Percentiles rank a stretch among this genome's conserved stretches.
Evolutionary conservation across 2,113 vertebrate species (phyloP).

Genomic region (Cichladusa arquata): DNA sequence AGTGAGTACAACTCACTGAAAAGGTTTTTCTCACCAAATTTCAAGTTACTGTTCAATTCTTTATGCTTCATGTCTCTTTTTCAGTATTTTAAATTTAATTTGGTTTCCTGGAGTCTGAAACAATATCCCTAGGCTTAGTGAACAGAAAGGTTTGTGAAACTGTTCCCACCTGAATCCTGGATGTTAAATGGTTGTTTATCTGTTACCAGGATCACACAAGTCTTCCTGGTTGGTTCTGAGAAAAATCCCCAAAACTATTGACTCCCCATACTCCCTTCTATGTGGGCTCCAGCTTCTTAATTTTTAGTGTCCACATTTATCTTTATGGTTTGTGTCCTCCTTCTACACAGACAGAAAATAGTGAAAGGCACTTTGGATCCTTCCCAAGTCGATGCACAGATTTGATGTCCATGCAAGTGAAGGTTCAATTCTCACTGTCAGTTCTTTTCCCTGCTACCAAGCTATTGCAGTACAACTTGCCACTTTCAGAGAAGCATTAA

Average conservation of each 20-base stretch:
- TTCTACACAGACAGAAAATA: background rate
- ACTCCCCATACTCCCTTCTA: background rate
- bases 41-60: background rate
- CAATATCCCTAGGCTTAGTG: background rate
- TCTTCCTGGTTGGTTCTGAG: background rate
- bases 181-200: background rate
- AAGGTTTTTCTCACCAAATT: constrained; percentile 32
- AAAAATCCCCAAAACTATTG: background rate
- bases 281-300: background rate
- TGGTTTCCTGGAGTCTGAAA: background rate
- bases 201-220: background rate
- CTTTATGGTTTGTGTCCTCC: background rate
- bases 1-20: constrained; percentile 33
- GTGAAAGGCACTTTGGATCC: background rate
- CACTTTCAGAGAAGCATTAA: background rate
- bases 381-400: background rate
- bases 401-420: background rate
- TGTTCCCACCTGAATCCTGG: background rate
- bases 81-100: background rate
- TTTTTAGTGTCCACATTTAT: background rate
- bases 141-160: background rate
- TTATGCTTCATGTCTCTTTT: background rate
- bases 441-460: background rate
- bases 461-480: background rate
- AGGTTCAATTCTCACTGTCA: background rate